These are phyloP conservation scores for Oscheius sp. DNA, from an alignment of 2,888 invertebrate species.

Conservation along the genomic window DNA sequence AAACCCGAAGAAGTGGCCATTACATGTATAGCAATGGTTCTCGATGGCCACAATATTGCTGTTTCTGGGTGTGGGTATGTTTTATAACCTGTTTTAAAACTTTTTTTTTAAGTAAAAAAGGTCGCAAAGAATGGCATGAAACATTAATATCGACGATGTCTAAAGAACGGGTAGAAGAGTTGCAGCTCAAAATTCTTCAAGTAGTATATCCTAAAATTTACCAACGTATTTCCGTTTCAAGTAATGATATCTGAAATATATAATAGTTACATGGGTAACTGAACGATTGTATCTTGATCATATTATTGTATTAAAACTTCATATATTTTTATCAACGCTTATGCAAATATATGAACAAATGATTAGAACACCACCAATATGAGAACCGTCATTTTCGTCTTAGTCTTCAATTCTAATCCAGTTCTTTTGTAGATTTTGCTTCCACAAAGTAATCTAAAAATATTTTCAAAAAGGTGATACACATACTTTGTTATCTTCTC, in stretches of 20 bases:
- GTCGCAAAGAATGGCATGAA: constrained; percentile 17
- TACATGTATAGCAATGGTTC: constrained; percentile 24
- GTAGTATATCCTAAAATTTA: neutral
- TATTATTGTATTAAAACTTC: no score
- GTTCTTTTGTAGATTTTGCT: constrained; percentile 87
- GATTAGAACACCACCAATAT: neutral
- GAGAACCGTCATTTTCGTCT: no score
- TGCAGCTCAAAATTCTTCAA: neutral
- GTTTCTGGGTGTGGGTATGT: constrained; percentile 24
- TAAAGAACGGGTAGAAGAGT: neutral
- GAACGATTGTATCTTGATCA: no score
- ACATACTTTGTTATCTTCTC: constrained; percentile 98
- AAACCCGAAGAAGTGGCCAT: constrained; percentile 24
- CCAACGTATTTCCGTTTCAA: no score
- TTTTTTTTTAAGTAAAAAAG: constrained; percentile 12
- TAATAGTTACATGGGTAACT: no score
- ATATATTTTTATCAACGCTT: no score
- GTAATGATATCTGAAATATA: no score
- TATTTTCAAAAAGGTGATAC: no score
- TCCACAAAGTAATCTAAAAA: constrained; percentile 87
- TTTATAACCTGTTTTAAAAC: neutral
- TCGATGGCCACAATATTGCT: constrained; percentile 1
- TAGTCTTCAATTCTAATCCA: constrained; percentile 92
- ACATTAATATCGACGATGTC: constrained; percentile 21
- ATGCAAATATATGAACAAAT: neutral